These are phyloP conservation scores for Uloborus plumipes DNA, from an alignment of 2,888 invertebrate genomes.

Conservation along the genomic window DNA sequence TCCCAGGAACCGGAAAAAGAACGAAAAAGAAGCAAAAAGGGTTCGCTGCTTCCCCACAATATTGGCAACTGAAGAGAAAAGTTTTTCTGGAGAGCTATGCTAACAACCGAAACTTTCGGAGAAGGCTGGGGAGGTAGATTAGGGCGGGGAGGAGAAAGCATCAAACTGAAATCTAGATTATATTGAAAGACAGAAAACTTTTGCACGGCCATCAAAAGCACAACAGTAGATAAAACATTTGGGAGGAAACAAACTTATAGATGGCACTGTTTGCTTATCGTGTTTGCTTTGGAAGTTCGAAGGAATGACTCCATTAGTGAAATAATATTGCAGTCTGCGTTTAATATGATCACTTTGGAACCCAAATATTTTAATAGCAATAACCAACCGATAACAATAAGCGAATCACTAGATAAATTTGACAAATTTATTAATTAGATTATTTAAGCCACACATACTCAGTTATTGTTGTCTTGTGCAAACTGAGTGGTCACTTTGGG, in stretches of 20 bases:
- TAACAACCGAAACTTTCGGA: constrained; percentile 49
- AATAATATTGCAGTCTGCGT: too few species aligned
- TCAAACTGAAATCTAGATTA: constrained; percentile 50
- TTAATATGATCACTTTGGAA: too few species aligned
- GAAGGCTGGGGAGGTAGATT: constrained; percentile 22
- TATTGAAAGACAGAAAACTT: too few species aligned
- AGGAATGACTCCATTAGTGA: too few species aligned
- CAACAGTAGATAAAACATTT: constrained; percentile 31
- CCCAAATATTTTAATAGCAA: too few species aligned
- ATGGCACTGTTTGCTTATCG: constrained; percentile 52
- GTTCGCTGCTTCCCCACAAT: constrained; percentile 30
- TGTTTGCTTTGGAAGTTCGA: not conserved
- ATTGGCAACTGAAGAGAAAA: constrained; percentile 57
- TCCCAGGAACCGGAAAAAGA: constrained; percentile 23
- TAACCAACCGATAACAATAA: too few species aligned
- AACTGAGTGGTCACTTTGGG: too few species aligned
- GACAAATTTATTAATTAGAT: too few species aligned
- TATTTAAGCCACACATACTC: too few species aligned
- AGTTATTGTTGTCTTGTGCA: too few species aligned
- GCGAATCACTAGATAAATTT: too few species aligned
- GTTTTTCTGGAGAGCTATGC: constrained; percentile 61
- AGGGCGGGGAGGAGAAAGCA: constrained; percentile 22
- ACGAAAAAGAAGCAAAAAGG: constrained; percentile 15
- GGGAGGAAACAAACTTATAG: constrained; percentile 46
- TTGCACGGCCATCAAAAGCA: not conserved